A percentile compares a stretch with the other conserved stretches of the same genome.
Evolutionary conservation across 2,113 vertebrate species (phyloP).

Genomic region (Canis aureus): DNA sequence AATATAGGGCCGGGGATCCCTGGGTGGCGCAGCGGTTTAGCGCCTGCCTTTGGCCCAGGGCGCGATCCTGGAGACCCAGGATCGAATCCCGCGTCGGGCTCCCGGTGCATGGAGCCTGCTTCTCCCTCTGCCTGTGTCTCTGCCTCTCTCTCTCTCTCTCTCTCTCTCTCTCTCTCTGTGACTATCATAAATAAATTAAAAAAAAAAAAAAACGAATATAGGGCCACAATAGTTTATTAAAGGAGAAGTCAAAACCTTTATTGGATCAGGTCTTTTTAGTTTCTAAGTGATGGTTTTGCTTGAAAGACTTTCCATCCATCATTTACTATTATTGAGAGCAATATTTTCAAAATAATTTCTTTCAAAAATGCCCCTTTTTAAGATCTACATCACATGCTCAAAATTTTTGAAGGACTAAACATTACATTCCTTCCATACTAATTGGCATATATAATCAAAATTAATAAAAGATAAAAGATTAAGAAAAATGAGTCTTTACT

Average conservation of each 20-base stretch:
- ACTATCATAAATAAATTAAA: too few relatives aligned
- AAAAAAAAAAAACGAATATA: neutral
- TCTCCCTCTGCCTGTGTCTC: too few relatives aligned
- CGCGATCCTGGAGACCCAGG: too few relatives aligned
- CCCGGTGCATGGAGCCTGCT: too few relatives aligned
- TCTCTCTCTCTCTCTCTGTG: too few relatives aligned
- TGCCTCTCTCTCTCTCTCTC: too few relatives aligned
- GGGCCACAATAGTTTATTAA: neutral
- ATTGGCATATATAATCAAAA: neutral
- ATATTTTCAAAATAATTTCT: constrained; percentile 34
- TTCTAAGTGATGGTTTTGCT: neutral
- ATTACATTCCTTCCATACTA: neutral
- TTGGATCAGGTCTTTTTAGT: neutral
- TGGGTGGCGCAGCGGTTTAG: too few relatives aligned
- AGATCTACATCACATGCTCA: neutral
- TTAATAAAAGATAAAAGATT: neutral
- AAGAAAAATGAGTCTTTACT: neutral
- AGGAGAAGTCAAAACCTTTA: neutral
- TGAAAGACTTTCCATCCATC: constrained; percentile 17
- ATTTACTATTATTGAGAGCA: neutral
- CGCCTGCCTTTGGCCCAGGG: too few relatives aligned
- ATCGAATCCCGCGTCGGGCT: too few relatives aligned
- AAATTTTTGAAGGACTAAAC: neutral
- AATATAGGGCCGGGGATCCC: neutral
- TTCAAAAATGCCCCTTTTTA: neutral